Evolutionary conservation across 2,797 vertebrate species (phyloP), one percentile per base, ranked within the genome.

Genomic region (Ptychobarbus kaznakovi): DNA sequence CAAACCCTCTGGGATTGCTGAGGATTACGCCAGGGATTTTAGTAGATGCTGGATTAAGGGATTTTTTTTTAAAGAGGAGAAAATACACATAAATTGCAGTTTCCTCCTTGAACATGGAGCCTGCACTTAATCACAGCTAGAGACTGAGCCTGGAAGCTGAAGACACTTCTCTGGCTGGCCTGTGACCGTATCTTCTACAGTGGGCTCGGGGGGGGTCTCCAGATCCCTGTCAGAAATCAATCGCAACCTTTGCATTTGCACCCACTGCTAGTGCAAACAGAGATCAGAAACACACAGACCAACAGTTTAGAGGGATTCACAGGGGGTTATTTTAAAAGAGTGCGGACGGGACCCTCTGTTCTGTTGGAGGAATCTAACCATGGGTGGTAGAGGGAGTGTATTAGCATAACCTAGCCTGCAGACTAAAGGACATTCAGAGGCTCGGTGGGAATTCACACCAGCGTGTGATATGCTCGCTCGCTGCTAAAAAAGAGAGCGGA

Each of bases 21-120:
- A 88, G 93, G 93, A 95, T 95, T 95, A 96, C 76, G 87, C 80
- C 89, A 63, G 75, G 94, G 94, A 95, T 95, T 94, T 93, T 89
- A 94, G 91, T 92, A 90, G 85, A 92, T 87, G 91, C 91, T 70
- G 91, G 93, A 94, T 94, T 94, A 94, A 91, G 61, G 42, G 69
- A 76, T 42, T 81, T 69, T 11, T 28, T 81, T 53, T 11, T 28
- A 53, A 6, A n/a, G 56, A 28, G 11, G 35, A 65, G 42, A 66
- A 86, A 66, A 77, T 35, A 70, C 40, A 73, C 32, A 85, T 78
- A 86, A 78, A 86, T 49, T 63, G 66, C 35, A 44, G 32, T 81
- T 77, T 82, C 38, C 75, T 77, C 87, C 88, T 91, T 87, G 61
- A 86, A 81, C 90, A 87, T 87, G 38, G 40, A 51, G 65, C 13